Base-by-base conservation (phyloP, 2,888 invertebrate genomes). In the Ecliptopera silaceata region DNA sequence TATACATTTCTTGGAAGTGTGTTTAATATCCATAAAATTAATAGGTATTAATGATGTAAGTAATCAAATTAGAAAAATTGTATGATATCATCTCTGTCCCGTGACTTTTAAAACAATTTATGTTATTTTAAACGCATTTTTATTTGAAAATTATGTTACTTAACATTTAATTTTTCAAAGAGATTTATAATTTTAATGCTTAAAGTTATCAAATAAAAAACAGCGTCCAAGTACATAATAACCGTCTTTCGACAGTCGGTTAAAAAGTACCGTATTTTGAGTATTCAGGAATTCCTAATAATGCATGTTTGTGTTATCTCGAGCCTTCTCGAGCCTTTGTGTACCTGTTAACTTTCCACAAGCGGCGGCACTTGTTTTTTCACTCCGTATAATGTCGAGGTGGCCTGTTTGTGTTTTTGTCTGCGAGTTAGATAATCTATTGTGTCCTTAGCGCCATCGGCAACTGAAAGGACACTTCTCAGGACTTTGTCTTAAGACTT, bases 281-380 rank as follows among this genome's bases (percentile, higher is more conserved):
- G 48, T 52, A 51, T 43, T 39, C 31, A 32, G 41, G 38, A 32
- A 42, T 43, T 71, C 74, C 72, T 74, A 80, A 78, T 59, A 56
- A 68, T 77, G 70, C 75, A 69, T 83, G 70, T 82, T 82, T 80
- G 72, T 65, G 65, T 81, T 84, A 80, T 82, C 78, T 78, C 63
- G 60, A 72, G 71, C 72, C 71, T 72, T 73, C 72, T 66, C 66
- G 71, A 59, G 60, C 59, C 68, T 70, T 78, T 83, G 78, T 83
- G 70, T 80, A 75, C 77, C 79, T 83, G 79, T 82, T 79, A 80
- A 83, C 85, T 87, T 87, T 86, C 82, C 80, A 79, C 81, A 75
- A 75, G 74, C 68, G 72, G 71, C 72, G 73, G 69, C 66, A 75
- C 75, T 72, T 64, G 68, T 80, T 82, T 84, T 82, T 82, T 73